These are phyloP conservation scores for Xerus inauris DNA, from an alignment of 2,113 vertebrate species.

Conservation along the genomic window DNA sequence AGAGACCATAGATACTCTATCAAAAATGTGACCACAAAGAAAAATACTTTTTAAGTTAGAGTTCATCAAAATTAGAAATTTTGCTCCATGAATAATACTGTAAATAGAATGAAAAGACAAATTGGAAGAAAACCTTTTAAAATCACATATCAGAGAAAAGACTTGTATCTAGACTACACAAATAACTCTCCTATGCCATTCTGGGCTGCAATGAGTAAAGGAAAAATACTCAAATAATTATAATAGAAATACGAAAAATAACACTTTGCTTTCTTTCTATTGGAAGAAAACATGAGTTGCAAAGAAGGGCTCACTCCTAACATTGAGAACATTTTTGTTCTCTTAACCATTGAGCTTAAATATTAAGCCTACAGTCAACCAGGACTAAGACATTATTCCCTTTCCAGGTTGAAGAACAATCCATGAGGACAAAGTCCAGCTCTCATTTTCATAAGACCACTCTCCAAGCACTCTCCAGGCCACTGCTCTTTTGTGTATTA, in stretches of 20 bases:
- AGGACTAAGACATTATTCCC: neutral
- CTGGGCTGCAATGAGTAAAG: neutral
- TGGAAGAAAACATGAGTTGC: neutral
- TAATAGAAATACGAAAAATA: neutral
- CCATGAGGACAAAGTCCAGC: neutral
- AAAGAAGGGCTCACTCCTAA: neutral
- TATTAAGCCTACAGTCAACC: neutral
- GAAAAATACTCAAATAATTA: too few relatives aligned
- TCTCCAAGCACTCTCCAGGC: neutral
- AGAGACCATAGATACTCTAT: neutral
- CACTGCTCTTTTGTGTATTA: neutral
- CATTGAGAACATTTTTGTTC: neutral
- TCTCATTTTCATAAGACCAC: neutral
- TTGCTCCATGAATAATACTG: neutral
- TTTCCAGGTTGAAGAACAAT: neutral
- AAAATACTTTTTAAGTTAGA: neutral
- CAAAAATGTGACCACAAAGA: neutral
- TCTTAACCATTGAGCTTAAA: neutral
- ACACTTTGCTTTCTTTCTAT: neutral
- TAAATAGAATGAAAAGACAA: conserved; percentile 28
- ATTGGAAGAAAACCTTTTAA: neutral
- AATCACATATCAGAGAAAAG: neutral
- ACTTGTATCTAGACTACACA: neutral
- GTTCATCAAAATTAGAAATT: neutral
- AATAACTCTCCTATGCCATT: neutral